Evolutionary conservation across 2,797 vertebrate species (phyloP), one percentile per base, ranked within the genome.

Genomic region (Phylloscopus collybita): DNA sequence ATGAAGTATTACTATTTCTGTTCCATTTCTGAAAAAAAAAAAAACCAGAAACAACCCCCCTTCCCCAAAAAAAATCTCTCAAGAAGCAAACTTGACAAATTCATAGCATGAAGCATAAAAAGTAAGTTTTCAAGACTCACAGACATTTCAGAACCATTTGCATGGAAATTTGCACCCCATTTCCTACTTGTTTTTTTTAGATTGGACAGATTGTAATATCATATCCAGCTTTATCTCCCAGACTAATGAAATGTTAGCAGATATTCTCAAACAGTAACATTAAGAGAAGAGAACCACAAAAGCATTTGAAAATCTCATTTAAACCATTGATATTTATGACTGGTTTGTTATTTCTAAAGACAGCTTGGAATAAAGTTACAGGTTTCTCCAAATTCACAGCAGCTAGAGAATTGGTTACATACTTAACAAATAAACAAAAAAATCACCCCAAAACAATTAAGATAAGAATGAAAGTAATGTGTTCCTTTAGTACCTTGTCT

Each of bases 401-500:
- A 80, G 34, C 6, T 42, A 54, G 2, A 80, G 16, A 71, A 72
- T 10, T 42, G 30, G 44, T 73, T 75, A 42, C 4, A 19, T 16
- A 59, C 5, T 15, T 54, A 47, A 75, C 4, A 66, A 62, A 79
- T 16, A 57, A 66, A 61, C 12, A 49, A 67, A 53, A 36, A 36
- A 38, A 40, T 4, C 14, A 76, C 10, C 9, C 16, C 76, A 86
- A 9, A 38, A 51, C 10, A 70, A 56, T 71, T 26, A 61, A 65
- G 16, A 62, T 25, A 16, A 80, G 22, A 51, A 71, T 62, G 38
- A 53, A 80, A 74, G 21, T 25, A 70, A 82, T 6, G 4, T 11
- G 7, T 45, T 86, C 10, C 25, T 81, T 79, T 64, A 64, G 54
- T 97, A 99, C 99, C 99, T 99, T 97, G 84, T 99, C 98, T 19